A percentile compares a stretch with the other conserved stretches of the same genome.
phyloP scores from a whole-genome alignment of 1,140 invertebrate genomes.

The Bradysia coprophila region DNA sequence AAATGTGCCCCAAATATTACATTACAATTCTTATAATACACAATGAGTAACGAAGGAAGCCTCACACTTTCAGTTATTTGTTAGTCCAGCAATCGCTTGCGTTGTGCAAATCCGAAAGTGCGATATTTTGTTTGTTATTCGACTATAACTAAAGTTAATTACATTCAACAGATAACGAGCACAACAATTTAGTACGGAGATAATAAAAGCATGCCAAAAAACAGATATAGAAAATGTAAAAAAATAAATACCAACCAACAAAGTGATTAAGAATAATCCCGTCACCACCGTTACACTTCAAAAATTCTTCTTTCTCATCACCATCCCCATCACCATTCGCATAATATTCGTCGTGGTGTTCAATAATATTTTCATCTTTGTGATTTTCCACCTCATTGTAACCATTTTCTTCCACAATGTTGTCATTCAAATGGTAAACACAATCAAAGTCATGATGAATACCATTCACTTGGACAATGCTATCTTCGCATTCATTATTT shows the following conservation, averaged over 20 bases:
- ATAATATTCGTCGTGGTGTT: slow-evolving; percentile 16
- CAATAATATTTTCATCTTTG: slow-evolving; percentile 16
- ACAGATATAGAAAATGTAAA: too few relatives aligned
- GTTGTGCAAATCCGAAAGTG: too few relatives aligned
- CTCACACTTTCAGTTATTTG: too few relatives aligned
- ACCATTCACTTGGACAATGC: slow-evolving; percentile 25
- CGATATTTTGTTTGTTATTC: too few relatives aligned
- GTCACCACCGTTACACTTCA: slow-evolving; percentile 4
- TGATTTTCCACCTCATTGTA: background rate
- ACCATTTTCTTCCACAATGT: slow-evolving; percentile 25
- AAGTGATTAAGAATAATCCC: slow-evolving; percentile 24
- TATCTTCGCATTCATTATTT: slow-evolving; percentile 17
- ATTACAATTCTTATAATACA: too few relatives aligned
- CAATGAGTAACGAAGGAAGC: too few relatives aligned
- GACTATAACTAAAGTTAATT: too few relatives aligned
- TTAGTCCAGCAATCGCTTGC: too few relatives aligned
- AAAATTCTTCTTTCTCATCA: slow-evolving; percentile 11
- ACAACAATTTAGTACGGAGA: too few relatives aligned
- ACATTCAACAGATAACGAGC: too few relatives aligned
- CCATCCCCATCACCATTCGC: slow-evolving; percentile 18
- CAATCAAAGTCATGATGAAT: slow-evolving; percentile 13
- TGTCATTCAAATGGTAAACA: slow-evolving; percentile 14
- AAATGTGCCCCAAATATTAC: too few relatives aligned
- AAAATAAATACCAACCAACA: slow-evolving; percentile 22
- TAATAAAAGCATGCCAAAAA: too few relatives aligned